Evolutionary conservation across 2,113 vertebrate species (phyloP).

Genomic region (Lanius ludovicianus): DNA sequence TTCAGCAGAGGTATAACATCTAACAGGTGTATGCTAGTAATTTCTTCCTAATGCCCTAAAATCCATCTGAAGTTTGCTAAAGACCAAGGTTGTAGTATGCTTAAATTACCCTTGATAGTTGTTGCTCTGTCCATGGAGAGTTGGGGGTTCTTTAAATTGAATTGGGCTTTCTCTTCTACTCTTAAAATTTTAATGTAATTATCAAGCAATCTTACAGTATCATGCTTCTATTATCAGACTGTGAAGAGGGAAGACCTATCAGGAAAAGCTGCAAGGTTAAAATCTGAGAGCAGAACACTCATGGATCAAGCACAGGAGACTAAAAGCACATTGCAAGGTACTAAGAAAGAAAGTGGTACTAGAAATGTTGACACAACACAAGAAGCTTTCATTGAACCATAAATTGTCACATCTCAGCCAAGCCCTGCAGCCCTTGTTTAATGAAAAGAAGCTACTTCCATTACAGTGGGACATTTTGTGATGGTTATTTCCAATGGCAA

Average conservation of each 20-base stretch:
- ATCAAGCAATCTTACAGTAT: neutral
- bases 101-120: neutral
- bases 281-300: constrained; percentile 68
- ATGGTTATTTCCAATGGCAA: neutral
- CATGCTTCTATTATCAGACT: constrained; percentile 72
- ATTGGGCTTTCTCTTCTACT: neutral
- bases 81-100: neutral
- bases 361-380: neutral
- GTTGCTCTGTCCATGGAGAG: neutral
- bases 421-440: neutral
- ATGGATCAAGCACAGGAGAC: constrained; percentile 71
- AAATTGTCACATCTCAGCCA: neutral
- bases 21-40: neutral
- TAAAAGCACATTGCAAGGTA: constrained; percentile 79
- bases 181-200: neutral
- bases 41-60: neutral
- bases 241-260: constrained; percentile 80
- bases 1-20: neutral
- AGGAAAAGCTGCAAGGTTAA: constrained; percentile 80
- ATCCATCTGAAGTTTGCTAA: neutral
- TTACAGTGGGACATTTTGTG: neutral
- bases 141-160: neutral
- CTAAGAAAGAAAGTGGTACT: neutral
- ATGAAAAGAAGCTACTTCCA: neutral
- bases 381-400: neutral